Evolutionary conservation across 2,113 vertebrate genomes (phyloP), one percentile per base, ranked within the genome.

Genomic region (Cettia cetti): DNA sequence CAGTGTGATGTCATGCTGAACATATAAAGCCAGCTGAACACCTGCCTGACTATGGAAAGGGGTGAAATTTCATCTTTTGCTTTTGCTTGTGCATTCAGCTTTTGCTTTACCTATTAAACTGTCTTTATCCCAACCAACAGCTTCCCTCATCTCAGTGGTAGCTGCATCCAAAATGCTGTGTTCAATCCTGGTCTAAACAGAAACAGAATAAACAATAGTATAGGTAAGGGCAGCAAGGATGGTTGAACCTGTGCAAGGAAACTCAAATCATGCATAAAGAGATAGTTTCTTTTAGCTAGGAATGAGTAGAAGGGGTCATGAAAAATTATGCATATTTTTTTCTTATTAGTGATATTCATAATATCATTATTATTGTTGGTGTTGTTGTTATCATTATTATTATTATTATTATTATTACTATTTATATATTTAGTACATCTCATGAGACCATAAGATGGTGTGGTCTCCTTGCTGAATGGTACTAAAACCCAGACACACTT

Each of bases 401-500:
- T 59, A 19, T 26, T 47, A n/a, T n/a, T n/a, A n/a, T n/a, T n/a
- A n/a, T n/a, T n/a, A n/a, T n/a, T n/a, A n/a, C n/a, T n/a, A n/a
- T n/a, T n/a, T n/a, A n/a, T n/a, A 40, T 2, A 13, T 68, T 76
- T 45, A 13, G 16, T 35, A 4, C 47, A 37, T 39, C 33, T 79
- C 26, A 31, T 27, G 35, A 66, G 37, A 53, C 0, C 1, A 11
- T 54, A 33, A 80, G 10, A 24, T 0, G 0, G 22, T 47, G 56
- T 31, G 11, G 10, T 23, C 19, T 76, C 20, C 23, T 83, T 71
- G 18, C 4, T 80, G 84, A 59, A 45, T n/a, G 26, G 27, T 57
- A 16, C 18, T n/a, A 20, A 72, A 69, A 82, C 2, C 8, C 33
- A 42, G 39, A 52, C 6, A 49, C 21, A 63, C 1, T 75, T 59